Conservation (phyloP, 2,797 vertebrate genomes). For the Antennarius maculatus region DNA sequence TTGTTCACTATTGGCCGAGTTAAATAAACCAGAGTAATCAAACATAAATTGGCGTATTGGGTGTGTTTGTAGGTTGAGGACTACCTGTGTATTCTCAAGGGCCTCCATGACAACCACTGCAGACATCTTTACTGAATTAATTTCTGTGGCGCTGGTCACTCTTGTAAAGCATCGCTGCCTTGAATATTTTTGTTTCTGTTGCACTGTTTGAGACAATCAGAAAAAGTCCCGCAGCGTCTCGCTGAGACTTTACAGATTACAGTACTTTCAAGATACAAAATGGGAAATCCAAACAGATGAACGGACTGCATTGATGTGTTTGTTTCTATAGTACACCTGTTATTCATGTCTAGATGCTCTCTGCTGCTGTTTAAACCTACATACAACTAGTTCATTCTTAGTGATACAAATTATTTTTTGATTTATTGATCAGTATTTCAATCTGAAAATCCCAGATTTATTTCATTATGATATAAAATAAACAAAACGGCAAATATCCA, state of each 20-base stretch:
- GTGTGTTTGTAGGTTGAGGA: too few species aligned
- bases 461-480: not conserved
- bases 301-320: not conserved
- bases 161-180: constrained; percentile 12
- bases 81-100: constrained; percentile 29
- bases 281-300: constrained; percentile 2
- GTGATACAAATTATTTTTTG: not conserved
- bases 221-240: constrained; percentile 3
- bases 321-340: not conserved
- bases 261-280: not conserved
- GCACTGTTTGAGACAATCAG: not conserved
- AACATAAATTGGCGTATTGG: too few species aligned
- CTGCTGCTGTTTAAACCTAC: not conserved
- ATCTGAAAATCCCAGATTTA: not conserved
- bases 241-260: too few species aligned
- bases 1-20: too few species aligned
- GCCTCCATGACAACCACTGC: constrained; percentile 3
- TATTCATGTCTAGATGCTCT: not conserved
- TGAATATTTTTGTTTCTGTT: constrained; percentile 37
- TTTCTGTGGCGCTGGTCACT: constrained; percentile 5
- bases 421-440: not conserved
- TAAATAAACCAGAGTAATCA: not conserved
- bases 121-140: constrained; percentile 4
- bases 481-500: not conserved
- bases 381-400: not conserved